phyloP scores from a whole-genome alignment of 2,797 vertebrate species.

The Crenuchus spilurus region DNA sequence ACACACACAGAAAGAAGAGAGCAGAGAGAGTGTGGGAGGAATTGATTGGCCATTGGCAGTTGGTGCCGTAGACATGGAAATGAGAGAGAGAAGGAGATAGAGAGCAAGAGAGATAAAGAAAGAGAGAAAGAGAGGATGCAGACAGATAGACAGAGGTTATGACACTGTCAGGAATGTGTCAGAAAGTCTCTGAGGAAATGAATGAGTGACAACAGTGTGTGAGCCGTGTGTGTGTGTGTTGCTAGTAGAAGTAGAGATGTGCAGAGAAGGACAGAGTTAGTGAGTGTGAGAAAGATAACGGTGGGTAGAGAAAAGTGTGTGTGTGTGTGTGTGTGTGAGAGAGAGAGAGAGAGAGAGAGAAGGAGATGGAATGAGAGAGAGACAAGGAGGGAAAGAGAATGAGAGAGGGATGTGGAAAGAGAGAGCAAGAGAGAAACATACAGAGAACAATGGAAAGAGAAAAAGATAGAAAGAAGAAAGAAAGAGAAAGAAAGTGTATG shows the following conservation, averaged over 20 bases:
- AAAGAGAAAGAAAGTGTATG: too few relatives aligned
- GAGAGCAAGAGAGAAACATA: too few relatives aligned
- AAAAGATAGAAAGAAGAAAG: background rate
- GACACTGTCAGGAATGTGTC: background rate
- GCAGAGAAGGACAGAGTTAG: background rate
- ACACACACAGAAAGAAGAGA: too few relatives aligned
- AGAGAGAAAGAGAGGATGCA: background rate
- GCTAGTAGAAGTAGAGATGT: background rate
- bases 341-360: background rate
- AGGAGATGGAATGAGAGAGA: background rate
- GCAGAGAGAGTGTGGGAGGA: conserved; percentile 13
- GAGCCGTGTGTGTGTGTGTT: background rate
- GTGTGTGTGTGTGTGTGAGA: background rate
- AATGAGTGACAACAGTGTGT: background rate
- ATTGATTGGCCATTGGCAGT: conserved; percentile 38
- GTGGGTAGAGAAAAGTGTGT: too few relatives aligned
- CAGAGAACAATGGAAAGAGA: too few relatives aligned
- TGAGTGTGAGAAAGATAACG: background rate
- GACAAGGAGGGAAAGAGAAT: background rate
- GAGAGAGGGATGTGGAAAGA: background rate
- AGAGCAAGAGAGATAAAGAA: background rate
- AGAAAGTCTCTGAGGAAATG: background rate
- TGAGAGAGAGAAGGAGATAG: conserved; percentile 1
- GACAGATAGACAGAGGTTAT: conserved; percentile 3
- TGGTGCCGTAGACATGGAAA: conserved; percentile 39